phyloP scores from a whole-genome alignment of 2,797 vertebrate species.

The Myotis myotis region DNA sequence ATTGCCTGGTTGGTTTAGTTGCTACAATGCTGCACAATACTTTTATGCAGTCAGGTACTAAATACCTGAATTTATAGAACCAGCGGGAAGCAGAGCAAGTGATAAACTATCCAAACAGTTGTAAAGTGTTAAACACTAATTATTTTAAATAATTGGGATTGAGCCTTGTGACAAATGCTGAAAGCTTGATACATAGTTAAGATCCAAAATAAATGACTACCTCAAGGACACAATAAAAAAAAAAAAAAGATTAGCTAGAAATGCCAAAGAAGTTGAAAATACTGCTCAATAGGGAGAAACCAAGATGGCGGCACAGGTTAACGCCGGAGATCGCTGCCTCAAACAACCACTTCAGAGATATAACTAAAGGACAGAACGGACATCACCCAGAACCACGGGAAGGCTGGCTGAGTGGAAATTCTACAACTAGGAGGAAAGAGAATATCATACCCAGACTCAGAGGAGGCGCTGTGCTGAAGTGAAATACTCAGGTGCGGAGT shows the following conservation, averaged over 20 bases:
- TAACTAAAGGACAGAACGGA: no score
- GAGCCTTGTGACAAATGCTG: background rate
- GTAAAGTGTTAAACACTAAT: background rate
- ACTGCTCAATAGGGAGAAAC: background rate
- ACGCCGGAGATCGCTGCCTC: no score
- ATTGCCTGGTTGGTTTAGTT: slow-evolving; percentile 49
- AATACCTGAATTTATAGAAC: slow-evolving; percentile 37
- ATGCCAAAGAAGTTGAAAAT: slow-evolving; percentile 35
- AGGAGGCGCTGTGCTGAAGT: no score
- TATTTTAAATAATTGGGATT: slow-evolving; percentile 18
- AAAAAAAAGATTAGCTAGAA: slow-evolving; percentile 12
- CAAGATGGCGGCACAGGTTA: no score
- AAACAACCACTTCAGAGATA: no score
- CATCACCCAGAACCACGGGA: no score
- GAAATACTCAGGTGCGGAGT: no score
- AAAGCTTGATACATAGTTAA: slow-evolving; percentile 56
- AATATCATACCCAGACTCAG: no score
- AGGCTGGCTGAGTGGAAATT: no score
- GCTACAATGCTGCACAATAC: slow-evolving; percentile 59
- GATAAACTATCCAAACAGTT: background rate
- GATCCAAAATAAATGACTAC: slow-evolving; percentile 29
- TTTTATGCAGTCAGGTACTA: slow-evolving; percentile 3
- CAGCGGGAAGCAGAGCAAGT: slow-evolving; percentile 5
- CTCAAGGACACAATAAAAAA: background rate
- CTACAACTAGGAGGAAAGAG: no score